These are phyloP conservation scores for Denticeps clupeoides DNA, from an alignment of 2,797 vertebrate species.

Conservation along the genomic window DNA sequence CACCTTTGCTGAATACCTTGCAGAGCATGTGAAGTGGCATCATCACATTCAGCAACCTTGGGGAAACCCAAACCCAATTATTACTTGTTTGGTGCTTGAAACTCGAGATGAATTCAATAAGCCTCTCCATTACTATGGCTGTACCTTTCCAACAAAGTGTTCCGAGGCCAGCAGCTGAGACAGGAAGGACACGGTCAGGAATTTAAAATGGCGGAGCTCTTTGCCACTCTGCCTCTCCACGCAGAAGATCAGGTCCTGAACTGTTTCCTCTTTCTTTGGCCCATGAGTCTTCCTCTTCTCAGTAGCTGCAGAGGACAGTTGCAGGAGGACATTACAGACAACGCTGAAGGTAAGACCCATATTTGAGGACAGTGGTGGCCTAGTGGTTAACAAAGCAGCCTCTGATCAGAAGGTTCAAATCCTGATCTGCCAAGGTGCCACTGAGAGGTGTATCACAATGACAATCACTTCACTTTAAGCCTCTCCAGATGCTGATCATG, in stretches of 20 bases:
- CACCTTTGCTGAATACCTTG: conserved; percentile 79
- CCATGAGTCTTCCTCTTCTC: conserved; percentile 35
- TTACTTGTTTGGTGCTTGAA: no score
- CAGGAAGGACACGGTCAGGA: conserved; percentile 80
- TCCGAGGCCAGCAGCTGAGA: conserved; percentile 72
- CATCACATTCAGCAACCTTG: conserved; percentile 66
- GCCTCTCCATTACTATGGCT: neutral
- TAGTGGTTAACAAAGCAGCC: no score
- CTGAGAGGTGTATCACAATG: no score
- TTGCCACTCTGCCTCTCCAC: conserved; percentile 75
- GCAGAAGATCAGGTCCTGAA: conserved; percentile 66
- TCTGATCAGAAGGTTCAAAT: no score
- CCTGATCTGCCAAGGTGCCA: no score
- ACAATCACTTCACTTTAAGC: no score
- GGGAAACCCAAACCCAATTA: conserved; percentile 2
- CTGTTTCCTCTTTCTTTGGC: conserved; percentile 42
- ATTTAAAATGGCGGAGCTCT: conserved; percentile 86
- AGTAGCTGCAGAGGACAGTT: conserved; percentile 24
- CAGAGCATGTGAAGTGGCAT: conserved; percentile 40
- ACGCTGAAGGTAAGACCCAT: no score
- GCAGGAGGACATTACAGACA: no score
- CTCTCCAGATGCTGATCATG: no score
- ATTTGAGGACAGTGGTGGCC: no score
- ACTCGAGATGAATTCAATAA: no score
- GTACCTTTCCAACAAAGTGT: conserved; percentile 79